These are phyloP conservation scores for Neosilurus hyrtlii DNA, from an alignment of 2,797 vertebrate species.

Conservation along the genomic window DNA sequence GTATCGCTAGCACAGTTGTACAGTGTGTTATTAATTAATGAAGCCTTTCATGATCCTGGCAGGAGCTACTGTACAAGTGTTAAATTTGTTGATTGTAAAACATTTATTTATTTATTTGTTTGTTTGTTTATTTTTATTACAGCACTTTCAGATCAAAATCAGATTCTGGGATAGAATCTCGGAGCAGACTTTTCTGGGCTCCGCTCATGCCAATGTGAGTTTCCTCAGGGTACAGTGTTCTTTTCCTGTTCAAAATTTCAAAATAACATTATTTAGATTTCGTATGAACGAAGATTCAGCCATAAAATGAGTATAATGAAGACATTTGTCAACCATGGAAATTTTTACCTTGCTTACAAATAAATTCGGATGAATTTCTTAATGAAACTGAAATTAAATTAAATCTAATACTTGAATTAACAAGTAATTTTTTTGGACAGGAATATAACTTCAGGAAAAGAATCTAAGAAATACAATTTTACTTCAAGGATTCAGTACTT, in stretches of 20 bases:
- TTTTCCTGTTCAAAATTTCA: background rate
- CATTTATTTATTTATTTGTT: too few relatives aligned
- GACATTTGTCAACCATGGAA: background rate
- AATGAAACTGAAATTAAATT: background rate
- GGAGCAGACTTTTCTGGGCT: too few relatives aligned
- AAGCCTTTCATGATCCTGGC: background rate
- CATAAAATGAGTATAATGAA: background rate
- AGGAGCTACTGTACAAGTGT: background rate
- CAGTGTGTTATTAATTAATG: background rate
- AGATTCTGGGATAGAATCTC: too few relatives aligned
- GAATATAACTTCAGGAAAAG: background rate
- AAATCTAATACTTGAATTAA: background rate
- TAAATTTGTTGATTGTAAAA: background rate
- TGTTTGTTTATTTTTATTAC: too few relatives aligned
- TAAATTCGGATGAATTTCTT: background rate
- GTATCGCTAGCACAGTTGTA: background rate
- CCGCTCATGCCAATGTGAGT: too few relatives aligned
- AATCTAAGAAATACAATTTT: background rate
- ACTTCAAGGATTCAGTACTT: background rate
- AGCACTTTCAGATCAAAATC: too few relatives aligned
- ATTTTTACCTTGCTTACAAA: background rate
- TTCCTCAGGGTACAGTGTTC: too few relatives aligned
- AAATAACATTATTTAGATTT: background rate
- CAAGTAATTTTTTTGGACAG: background rate
- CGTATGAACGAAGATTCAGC: background rate